Base-by-base conservation (phyloP, 2,888 invertebrate genomes). In the Agrotis clavis region DNA sequence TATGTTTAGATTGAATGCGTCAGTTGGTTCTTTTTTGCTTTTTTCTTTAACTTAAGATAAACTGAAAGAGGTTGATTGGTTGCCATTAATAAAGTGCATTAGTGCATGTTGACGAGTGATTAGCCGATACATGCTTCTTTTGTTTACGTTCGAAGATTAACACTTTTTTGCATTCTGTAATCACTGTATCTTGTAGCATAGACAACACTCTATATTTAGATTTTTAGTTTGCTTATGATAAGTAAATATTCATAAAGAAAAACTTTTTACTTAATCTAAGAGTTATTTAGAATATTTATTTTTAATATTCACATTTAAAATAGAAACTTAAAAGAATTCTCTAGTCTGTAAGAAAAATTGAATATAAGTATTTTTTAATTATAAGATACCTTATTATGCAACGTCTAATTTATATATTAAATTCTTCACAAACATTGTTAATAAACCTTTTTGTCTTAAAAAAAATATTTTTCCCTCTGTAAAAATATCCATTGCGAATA, bases 1-100 rank as follows among this genome's bases (percentile, higher is more conserved):
- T 86, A 77, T 79, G 86, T 86, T 85, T 79, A 83, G 74, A 75
- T 77, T 74, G 71, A 84, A 81, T 82, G 79, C 77, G 83, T 83
- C 75, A 82, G 80, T 81, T 79, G 74, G 73, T 79, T 84, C 81
- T 68, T 67, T 70, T 65, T 18, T 45, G 21, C 30, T 69, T 77
- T 78, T 77, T 78, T 77, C 68, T 83, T 30, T 76, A 57, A 13
- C 35, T 72, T 61, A 67, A 83, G 79, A 84, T 86, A 77, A 79
- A 79, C 61, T 77, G 63, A 81, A 74, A 73, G 79, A 79, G 68
- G 59, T 74, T 83, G 83, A 85, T 81, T 83, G 51, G 75, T 71
- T 70, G 62, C 51, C 73, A 68, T 77, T 57, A 69, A 59, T 79
- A 25, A 62, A 71, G 68, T 62, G 56, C 57, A 66, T 73, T 79